phyloP scores from a whole-genome alignment of 2,888 invertebrate genomes.

The Polia nebulosa region DNA sequence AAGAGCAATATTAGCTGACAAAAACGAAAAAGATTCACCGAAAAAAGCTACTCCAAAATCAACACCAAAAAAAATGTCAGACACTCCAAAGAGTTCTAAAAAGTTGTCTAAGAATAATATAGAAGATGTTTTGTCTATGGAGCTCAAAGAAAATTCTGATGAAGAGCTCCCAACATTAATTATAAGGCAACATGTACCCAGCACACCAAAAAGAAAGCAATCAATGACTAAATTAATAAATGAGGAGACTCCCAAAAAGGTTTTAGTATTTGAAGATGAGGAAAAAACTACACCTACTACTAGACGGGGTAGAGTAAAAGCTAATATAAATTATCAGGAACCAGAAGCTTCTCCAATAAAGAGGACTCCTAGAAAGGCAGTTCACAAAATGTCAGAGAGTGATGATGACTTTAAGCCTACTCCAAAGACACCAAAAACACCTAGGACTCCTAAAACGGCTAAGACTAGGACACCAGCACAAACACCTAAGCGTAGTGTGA shows the following conservation, averaged over 20 bases:
- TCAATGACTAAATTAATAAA: conserved; percentile 72
- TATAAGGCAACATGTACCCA: conserved; percentile 79
- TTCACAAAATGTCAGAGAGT: conserved; percentile 73
- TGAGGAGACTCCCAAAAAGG: conserved; percentile 83
- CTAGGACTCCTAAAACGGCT: conserved; percentile 68
- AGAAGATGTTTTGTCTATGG: conserved; percentile 83
- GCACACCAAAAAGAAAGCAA: conserved; percentile 82
- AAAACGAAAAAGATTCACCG: conserved; percentile 82
- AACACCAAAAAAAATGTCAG: conserved; percentile 63
- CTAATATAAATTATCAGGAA: conserved; percentile 77
- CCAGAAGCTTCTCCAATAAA: conserved; percentile 78
- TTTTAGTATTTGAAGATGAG: conserved; percentile 80
- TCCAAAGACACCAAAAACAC: conserved; percentile 73
- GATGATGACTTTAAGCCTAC: conserved; percentile 81
- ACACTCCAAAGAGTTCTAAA: conserved; percentile 78
- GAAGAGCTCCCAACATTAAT: conserved; percentile 86
- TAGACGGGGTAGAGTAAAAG: conserved; percentile 78
- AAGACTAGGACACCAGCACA: conserved; percentile 70
- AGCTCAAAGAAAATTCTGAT: conserved; percentile 85
- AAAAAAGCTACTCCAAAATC: conserved; percentile 75
- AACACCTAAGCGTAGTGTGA: conserved; percentile 79
- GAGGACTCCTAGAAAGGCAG: conserved; percentile 75
- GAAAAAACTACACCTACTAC: conserved; percentile 73
- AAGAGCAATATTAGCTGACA: conserved; percentile 87
- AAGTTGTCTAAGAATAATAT: conserved; percentile 75